A percentile compares a stretch with the other conserved stretches of the same genome.
Evolutionary conservation across 2,113 vertebrate genomes (phyloP).

Genomic region (Pseudopodoces humilis): DNA sequence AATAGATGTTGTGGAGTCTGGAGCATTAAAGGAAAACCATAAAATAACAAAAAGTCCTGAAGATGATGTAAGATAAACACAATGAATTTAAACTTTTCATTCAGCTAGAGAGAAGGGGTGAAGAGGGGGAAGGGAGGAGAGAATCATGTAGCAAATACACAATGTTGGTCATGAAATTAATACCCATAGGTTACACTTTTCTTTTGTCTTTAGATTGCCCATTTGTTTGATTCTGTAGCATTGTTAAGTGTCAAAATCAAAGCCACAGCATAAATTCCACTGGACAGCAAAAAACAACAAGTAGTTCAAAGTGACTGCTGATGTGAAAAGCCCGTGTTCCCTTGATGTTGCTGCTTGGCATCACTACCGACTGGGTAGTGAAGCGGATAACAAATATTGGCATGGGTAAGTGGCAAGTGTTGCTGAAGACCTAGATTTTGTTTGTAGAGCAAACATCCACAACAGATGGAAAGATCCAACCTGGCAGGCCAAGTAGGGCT

Average conservation of each 20-base stretch:
- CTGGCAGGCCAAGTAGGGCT: slow-evolving; percentile 8
- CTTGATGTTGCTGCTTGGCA: slow-evolving; percentile 38
- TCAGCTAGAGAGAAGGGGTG: background rate
- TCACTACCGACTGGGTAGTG: background rate
- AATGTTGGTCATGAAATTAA: background rate
- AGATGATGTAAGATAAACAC: background rate
- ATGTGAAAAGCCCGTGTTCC: slow-evolving; percentile 36
- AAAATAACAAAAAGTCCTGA: background rate
- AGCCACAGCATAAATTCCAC: background rate
- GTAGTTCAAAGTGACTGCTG: slow-evolving; percentile 33
- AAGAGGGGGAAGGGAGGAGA: background rate
- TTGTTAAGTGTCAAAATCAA: background rate
- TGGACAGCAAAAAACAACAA: background rate
- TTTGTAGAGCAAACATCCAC: slow-evolving; percentile 28
- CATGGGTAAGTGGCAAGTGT: slow-evolving; percentile 59
- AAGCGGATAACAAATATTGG: slow-evolving; percentile 57
- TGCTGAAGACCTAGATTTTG: slow-evolving; percentile 56
- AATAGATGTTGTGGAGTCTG: background rate
- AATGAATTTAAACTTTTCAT: background rate
- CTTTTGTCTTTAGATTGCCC: background rate
- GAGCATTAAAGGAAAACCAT: background rate
- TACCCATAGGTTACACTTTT: background rate
- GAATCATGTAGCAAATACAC: background rate
- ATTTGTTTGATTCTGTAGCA: background rate
- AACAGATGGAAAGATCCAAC: slow-evolving; percentile 36